Evolutionary conservation across 1,140 invertebrate genomes (phyloP).

Genomic region (Drosophila varians): DNA sequence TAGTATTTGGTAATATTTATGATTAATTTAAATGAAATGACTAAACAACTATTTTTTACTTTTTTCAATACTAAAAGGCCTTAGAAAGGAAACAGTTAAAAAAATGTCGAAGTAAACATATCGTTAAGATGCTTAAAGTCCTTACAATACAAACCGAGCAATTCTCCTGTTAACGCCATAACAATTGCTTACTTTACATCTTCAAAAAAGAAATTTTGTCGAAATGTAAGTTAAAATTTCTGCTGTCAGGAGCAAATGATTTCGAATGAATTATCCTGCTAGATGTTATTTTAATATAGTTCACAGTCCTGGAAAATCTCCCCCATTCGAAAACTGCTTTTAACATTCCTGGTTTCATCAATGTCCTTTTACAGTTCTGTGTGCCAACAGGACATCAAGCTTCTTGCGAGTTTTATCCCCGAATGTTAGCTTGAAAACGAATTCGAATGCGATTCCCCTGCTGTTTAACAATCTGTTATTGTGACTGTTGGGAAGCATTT

Average conservation of each 20-base stretch:
- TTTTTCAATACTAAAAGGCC: too few species aligned
- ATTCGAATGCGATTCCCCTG: background rate
- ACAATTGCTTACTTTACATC: too few species aligned
- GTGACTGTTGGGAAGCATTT: background rate
- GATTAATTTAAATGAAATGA: too few species aligned
- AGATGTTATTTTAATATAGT: background rate
- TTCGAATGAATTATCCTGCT: background rate
- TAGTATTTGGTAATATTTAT: background rate
- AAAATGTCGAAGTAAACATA: too few species aligned
- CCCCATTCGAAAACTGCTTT: background rate
- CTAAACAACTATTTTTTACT: too few species aligned
- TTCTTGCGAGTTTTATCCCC: background rate
- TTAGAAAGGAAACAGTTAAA: too few species aligned
- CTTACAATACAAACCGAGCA: too few species aligned
- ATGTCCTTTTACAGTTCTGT: background rate
- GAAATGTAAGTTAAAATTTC: too few species aligned
- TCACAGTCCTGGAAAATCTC: background rate
- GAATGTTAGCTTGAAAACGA: background rate
- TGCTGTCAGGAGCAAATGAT: background rate
- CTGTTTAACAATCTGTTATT: background rate
- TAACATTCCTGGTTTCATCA: too few species aligned
- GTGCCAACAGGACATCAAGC: background rate
- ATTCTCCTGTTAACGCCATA: too few species aligned
- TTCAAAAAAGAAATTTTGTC: too few species aligned
- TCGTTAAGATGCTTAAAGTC: too few species aligned